Evolutionary conservation across 2,797 vertebrate genomes (phyloP).

Genomic region (Adrianichthys oophorus): DNA sequence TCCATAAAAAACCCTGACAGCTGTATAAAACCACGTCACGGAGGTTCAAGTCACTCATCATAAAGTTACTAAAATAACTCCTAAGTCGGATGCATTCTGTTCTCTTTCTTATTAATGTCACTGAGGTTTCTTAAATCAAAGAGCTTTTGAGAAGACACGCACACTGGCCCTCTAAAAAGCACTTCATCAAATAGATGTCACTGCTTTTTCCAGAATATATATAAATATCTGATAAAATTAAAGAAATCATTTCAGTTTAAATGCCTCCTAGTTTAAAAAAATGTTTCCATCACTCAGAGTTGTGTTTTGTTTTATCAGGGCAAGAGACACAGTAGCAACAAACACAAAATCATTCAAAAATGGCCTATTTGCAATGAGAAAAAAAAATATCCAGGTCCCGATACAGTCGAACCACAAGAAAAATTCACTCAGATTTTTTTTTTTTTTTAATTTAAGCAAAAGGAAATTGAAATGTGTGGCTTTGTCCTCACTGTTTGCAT

Average conservation of each 20-base stretch:
- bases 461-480: conserved; percentile 23
- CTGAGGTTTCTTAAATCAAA: conserved; percentile 14
- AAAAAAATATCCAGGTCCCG: conserved; percentile 28
- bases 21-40: background rate
- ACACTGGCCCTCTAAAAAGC: conserved; percentile 11
- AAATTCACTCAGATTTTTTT: conserved; percentile 10
- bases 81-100: background rate
- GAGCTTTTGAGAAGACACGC: conserved; percentile 6
- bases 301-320: conserved; percentile 23
- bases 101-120: conserved; percentile 13
- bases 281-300: conserved; percentile 18
- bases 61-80: conserved; percentile 5
- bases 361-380: conserved; percentile 38
- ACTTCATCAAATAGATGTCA: conserved; percentile 25
- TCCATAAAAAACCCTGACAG: no score
- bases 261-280: conserved; percentile 36
- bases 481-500: conserved; percentile 48
- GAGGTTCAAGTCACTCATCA: background rate
- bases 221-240: conserved; percentile 1
- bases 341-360: conserved; percentile 20
- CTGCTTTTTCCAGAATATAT: background rate
- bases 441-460: conserved; percentile 23
- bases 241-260: conserved; percentile 28
- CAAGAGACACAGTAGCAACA: conserved; percentile 27
- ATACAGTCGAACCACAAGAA: conserved; percentile 25